phyloP scores from a whole-genome alignment of 2,797 vertebrate species.

The Pseudocheirus occidentalis region DNA sequence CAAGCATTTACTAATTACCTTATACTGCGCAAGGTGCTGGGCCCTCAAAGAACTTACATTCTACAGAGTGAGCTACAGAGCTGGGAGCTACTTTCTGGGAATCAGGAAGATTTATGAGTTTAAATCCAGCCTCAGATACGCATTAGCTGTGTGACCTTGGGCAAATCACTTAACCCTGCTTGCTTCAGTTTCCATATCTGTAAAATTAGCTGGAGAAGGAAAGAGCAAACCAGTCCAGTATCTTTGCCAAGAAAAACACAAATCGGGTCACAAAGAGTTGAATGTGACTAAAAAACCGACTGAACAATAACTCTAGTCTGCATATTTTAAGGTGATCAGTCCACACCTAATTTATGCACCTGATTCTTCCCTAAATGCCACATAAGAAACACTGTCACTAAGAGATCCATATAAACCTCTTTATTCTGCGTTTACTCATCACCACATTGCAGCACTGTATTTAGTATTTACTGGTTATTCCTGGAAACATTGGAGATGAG shows the following conservation, averaged over 20 bases:
- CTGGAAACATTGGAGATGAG: constrained; percentile 27
- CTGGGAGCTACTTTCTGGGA: neutral
- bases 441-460: constrained; percentile 48
- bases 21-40: neutral
- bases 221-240: neutral
- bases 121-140: neutral
- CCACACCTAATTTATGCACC: neutral
- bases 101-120: neutral
- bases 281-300: neutral
- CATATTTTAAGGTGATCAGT: neutral
- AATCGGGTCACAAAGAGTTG: neutral
- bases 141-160: neutral
- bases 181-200: neutral
- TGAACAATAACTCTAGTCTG: neutral
- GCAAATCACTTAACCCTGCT: neutral
- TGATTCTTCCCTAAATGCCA: neutral
- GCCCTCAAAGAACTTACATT: too few relatives aligned
- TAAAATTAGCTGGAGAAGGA: neutral
- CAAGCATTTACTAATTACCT: neutral
- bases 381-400: neutral
- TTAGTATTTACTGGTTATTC: constrained; percentile 25
- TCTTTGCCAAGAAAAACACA: neutral
- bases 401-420: neutral
- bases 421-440: constrained; percentile 15
- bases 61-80: too few relatives aligned